phyloP scores from a whole-genome alignment of 2,888 invertebrate genomes.

The Zaprionus lineosus region DNA sequence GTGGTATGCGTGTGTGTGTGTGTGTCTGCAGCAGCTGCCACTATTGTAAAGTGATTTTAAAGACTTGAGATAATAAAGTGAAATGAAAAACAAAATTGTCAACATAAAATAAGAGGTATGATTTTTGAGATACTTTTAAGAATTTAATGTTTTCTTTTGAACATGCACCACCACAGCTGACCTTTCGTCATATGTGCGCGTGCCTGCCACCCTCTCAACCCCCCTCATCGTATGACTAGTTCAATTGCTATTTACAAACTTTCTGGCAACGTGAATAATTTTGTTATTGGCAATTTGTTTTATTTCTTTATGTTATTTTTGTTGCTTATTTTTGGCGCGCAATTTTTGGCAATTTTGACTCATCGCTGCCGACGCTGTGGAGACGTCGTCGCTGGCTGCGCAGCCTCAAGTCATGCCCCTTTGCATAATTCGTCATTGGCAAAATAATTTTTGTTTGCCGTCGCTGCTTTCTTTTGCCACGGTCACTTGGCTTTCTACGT shows the following conservation, averaged over 20 bases:
- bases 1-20: constrained; percentile 8
- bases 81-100: constrained; percentile 5
- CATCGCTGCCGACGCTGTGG: constrained; percentile 33
- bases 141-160: not conserved
- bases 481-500: constrained; percentile 59
- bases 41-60: constrained; percentile 19
- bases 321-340: constrained; percentile 58
- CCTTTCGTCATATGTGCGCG: not conserved
- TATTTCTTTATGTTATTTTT: not conserved
- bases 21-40: not conserved
- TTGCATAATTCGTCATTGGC: constrained; percentile 59
- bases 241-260: constrained; percentile 53
- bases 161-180: not conserved
- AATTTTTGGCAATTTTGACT: constrained; percentile 52
- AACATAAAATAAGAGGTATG: constrained; percentile 1
- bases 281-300: constrained; percentile 42
- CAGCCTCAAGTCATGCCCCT: constrained; percentile 47
- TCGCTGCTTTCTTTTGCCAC: constrained; percentile 57
- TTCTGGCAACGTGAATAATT: constrained; percentile 24
- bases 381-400: constrained; percentile 4
- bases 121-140: constrained; percentile 3
- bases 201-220: not conserved
- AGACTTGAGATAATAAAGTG: constrained; percentile 13
- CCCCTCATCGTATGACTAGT: constrained; percentile 31
- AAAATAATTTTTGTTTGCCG: constrained; percentile 21